Evolutionary conservation across 2,113 vertebrate genomes (phyloP).

Genomic region (Cairina moschata): DNA sequence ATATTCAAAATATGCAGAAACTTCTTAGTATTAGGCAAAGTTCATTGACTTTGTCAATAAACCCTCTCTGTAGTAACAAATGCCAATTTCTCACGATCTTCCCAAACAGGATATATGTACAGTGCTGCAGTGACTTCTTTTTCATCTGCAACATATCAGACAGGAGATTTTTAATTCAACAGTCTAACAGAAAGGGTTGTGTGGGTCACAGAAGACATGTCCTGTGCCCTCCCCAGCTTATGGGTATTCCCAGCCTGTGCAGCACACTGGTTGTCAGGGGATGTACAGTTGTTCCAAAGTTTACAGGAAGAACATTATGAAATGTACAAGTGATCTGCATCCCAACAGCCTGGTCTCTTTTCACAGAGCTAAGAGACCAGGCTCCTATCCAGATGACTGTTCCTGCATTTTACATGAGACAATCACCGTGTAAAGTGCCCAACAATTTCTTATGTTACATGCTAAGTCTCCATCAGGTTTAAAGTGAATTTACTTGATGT

Average conservation of each 20-base stretch:
- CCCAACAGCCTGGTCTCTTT: neutral
- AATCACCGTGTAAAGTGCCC: neutral
- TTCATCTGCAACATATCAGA: neutral
- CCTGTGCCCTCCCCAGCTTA: neutral
- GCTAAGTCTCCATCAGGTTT: neutral
- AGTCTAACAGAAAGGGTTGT: neutral
- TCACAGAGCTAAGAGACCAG: neutral
- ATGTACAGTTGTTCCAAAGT: neutral
- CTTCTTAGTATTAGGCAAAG: neutral
- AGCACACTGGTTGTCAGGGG: too few species aligned
- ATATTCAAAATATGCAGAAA: neutral
- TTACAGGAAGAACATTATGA: neutral
- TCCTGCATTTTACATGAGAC: neutral
- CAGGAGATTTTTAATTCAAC: neutral
- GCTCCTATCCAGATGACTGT: accelerated
- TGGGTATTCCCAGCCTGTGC: neutral
- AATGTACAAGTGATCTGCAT: neutral
- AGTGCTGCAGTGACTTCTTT: neutral
- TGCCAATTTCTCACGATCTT: neutral
- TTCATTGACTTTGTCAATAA: neutral
- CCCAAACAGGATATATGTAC: neutral
- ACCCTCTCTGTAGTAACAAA: neutral
- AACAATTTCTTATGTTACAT: neutral
- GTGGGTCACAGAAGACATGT: neutral
- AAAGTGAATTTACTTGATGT: neutral